Base-by-base conservation (phyloP, 1,140 invertebrate genomes). In the Lineus longissimus region DNA sequence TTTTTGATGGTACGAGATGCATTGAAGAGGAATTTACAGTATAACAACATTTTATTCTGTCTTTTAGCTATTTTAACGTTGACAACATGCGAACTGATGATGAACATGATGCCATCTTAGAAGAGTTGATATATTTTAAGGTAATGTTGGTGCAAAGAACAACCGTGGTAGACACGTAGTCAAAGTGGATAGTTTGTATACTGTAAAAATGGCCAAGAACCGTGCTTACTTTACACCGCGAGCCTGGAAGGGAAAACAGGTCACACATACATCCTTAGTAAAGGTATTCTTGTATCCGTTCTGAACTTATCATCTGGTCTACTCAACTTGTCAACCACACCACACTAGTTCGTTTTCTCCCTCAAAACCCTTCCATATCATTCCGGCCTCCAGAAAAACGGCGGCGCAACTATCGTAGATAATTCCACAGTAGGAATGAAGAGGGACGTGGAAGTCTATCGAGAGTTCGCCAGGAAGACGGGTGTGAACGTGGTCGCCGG, bases 321-420 rank as follows among this genome's bases (percentile, higher is more conserved):
- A n/a, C n/a, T n/a, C n/a, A n/a, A n/a, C n/a, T n/a, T n/a, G n/a
- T n/a, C n/a, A n/a, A n/a, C n/a, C n/a, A n/a, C n/a, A n/a, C n/a
- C n/a, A n/a, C n/a, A n/a, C n/a, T n/a, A n/a, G n/a, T n/a, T n/a
- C n/a, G n/a, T n/a, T n/a, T n/a, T n/a, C n/a, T n/a, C n/a, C n/a
- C n/a, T n/a, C n/a, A n/a, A n/a, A n/a, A n/a, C n/a, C n/a, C n/a
- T n/a, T n/a, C n/a, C n/a, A n/a, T n/a, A n/a, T n/a, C n/a, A n/a
- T n/a, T n/a, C n/a, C n/a, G n/a, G n/a, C n/a, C n/a, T n/a, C n/a
- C n/a, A 79, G 76, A 77, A 83, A 63, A 85, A 84, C 71, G 90
- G 90, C 15, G 92, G 92, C 51, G 86, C 87, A 2, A 87, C 89
- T 0, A 89, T 93, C 65, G 91, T 92, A 0, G 91, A 94, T 70